These are phyloP conservation scores for Perodicticus potto DNA, from an alignment of 2,797 vertebrate genomes.

Conservation along the genomic window DNA sequence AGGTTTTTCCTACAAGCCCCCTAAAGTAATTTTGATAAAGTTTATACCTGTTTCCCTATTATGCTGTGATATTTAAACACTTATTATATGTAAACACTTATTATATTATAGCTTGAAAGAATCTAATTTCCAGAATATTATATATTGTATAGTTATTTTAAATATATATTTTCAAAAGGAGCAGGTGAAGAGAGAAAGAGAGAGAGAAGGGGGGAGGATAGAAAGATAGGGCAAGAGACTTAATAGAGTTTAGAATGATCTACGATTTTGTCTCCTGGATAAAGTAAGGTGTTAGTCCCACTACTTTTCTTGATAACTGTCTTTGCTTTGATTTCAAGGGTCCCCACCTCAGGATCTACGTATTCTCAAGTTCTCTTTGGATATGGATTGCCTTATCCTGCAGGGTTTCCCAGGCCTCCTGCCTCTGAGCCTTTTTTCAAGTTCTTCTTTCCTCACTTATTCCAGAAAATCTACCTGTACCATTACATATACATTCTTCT, in stretches of 20 bases:
- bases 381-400: not conserved
- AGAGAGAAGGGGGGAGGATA: too few species aligned
- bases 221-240: not conserved
- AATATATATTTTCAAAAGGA: not conserved
- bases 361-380: not conserved
- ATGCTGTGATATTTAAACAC: not conserved
- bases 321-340: not conserved
- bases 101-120: not conserved
- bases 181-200: too few species aligned
- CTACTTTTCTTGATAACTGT: not conserved
- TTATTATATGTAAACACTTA: not conserved
- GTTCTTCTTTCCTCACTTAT: not conserved
- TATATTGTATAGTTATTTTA: not conserved
- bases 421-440: not conserved
- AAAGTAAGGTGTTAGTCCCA: not conserved
- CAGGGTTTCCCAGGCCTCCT: not conserved
- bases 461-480: not conserved
- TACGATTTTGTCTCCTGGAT: not conserved
- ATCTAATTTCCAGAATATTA: not conserved
- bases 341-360: not conserved
- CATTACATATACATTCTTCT: not conserved
- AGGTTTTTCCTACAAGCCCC: not conserved
- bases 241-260: not conserved
- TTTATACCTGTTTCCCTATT: not conserved
- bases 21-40: not conserved